Percentiles rank a stretch among this genome's conserved stretches.
Conservation (phyloP, 64 coral and sea anemone genomes). For the Dendrophyllia cribrosa region DNA sequence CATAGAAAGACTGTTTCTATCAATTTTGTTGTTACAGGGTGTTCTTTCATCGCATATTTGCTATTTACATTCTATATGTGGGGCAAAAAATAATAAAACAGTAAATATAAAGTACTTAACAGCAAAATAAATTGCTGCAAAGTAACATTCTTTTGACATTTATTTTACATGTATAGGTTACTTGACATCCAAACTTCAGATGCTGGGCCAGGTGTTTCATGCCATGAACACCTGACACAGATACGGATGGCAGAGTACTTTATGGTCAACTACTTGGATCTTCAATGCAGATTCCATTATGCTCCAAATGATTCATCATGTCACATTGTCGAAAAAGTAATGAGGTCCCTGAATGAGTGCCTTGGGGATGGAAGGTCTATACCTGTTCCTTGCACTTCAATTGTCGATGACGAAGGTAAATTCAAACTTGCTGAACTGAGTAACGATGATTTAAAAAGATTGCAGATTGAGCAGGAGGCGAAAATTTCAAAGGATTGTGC, state of each 20-base stretch:
- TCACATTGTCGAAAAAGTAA: slow-evolving; percentile 59
- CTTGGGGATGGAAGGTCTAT: slow-evolving; percentile 53
- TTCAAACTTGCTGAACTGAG: slow-evolving; percentile 29
- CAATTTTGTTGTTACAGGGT: neutral
- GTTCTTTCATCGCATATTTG: neutral
- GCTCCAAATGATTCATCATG: slow-evolving; percentile 58
- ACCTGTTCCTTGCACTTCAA: slow-evolving; percentile 40
- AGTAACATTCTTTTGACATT: slow-evolving; percentile 31
- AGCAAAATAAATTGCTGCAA: slow-evolving; percentile 6
- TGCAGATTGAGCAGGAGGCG: neutral
- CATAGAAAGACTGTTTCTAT: neutral
- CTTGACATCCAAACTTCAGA: slow-evolving; percentile 58
- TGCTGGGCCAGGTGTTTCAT: slow-evolving; percentile 67
- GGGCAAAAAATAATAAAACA: neutral
- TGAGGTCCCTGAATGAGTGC: slow-evolving; percentile 66
- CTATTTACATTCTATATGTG: neutral
- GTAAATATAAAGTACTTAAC: neutral
- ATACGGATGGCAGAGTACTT: slow-evolving; percentile 64
- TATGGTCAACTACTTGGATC: slow-evolving; percentile 44
- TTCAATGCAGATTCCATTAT: slow-evolving; percentile 67
- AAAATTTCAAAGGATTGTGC: slow-evolving; percentile 40
- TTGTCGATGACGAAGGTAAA: slow-evolving; percentile 40
- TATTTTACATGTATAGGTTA: slow-evolving; percentile 52
- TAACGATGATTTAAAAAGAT: slow-evolving; percentile 28
- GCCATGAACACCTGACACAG: slow-evolving; percentile 56